A percentile compares a stretch with the other conserved stretches of the same genome.
Conservation (phyloP, 2,888 invertebrate species). For the Leptopilina myrica region DNA sequence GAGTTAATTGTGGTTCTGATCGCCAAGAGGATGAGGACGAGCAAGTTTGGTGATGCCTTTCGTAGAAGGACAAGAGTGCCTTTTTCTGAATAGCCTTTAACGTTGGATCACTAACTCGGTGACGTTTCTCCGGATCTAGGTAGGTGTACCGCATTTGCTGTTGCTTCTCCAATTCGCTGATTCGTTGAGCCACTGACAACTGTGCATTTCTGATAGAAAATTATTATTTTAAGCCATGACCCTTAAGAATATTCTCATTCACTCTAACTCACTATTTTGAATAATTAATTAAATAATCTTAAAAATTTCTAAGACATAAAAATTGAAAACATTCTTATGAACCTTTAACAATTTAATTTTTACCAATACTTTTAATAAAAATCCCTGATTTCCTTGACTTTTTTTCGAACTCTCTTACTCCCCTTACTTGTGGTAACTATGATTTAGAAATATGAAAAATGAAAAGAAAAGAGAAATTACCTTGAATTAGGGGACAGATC, state of each 20-base stretch:
- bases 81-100: slow-evolving; percentile 90
- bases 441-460: not conserved
- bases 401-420: no score
- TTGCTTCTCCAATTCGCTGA: slow-evolving; percentile 75
- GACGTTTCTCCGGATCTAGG: slow-evolving; percentile 85
- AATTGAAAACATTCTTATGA: no score
- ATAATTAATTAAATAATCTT: no score
- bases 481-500: slow-evolving; percentile 62
- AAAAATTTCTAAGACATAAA: no score
- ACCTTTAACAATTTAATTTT: no score
- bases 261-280: no score
- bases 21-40: slow-evolving; percentile 77
- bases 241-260: no score
- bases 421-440: no score
- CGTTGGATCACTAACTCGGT: slow-evolving; percentile 84
- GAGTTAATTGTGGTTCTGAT: slow-evolving; percentile 80
- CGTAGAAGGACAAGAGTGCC: slow-evolving; percentile 88
- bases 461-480: slow-evolving; percentile 41
- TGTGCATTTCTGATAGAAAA: slow-evolving; percentile 65
- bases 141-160: slow-evolving; percentile 82
- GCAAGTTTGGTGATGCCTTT: slow-evolving; percentile 79
- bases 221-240: no score
- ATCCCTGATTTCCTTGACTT: no score
- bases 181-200: slow-evolving; percentile 79
- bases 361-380: no score